Percentiles rank a stretch among this genome's conserved stretches.
phyloP scores from a whole-genome alignment of 2,113 vertebrate genomes.

The Callocephalon fimbriatum region DNA sequence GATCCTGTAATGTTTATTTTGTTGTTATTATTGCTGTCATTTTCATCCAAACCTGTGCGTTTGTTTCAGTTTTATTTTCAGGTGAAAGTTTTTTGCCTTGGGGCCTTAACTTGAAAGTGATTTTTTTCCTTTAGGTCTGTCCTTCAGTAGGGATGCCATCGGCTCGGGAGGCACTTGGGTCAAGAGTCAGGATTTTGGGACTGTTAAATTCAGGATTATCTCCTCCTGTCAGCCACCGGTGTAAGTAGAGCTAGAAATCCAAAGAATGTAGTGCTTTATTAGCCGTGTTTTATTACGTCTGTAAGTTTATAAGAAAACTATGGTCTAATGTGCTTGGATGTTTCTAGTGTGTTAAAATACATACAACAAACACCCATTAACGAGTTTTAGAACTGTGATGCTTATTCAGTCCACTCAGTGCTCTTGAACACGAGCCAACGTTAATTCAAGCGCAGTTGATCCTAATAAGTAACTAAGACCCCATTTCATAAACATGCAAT shows the following conservation, averaged over 20 bases:
- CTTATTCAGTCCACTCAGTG: slow-evolving; percentile 14
- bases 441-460: slow-evolving; percentile 61
- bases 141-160: neutral
- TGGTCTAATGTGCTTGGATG: neutral
- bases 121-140: neutral
- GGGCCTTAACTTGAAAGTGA: neutral
- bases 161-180: neutral
- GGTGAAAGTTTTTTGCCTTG: neutral
- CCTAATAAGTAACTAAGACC: slow-evolving; percentile 64
- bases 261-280: neutral
- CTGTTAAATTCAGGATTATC: neutral
- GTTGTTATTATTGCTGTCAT: neutral
- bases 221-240: neutral
- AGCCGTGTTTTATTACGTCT: neutral
- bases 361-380: slow-evolving; percentile 30
- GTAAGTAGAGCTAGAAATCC: neutral
- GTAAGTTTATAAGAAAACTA: neutral
- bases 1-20: neutral
- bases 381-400: neutral
- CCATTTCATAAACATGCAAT: slow-evolving; percentile 65
- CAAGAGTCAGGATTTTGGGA: neutral
- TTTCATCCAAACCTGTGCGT: neutral
- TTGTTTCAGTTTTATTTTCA: neutral
- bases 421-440: slow-evolving; percentile 50
- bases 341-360: neutral